Conservation (phyloP, 1,140 invertebrate genomes). For the Episyrphus balteatus region DNA sequence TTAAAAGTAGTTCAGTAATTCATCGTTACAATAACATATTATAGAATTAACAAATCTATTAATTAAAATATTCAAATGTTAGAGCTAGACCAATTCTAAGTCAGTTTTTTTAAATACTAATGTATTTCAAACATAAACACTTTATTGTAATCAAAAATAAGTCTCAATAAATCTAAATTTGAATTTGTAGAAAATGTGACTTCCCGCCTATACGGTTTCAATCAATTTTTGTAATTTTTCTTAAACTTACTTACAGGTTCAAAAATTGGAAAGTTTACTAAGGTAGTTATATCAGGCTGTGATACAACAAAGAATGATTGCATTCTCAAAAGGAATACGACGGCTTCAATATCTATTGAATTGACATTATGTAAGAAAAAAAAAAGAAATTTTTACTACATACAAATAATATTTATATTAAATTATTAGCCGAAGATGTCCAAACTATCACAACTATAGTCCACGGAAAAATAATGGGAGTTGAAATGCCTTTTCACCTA, state of each 20-base stretch:
- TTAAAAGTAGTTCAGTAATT: too few relatives aligned
- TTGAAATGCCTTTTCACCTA: constrained; percentile 59
- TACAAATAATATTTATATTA: background rate
- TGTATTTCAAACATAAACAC: too few relatives aligned
- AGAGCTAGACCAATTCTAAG: too few relatives aligned
- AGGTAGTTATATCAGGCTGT: constrained; percentile 45
- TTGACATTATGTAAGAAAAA: constrained; percentile 46
- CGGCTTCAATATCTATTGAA: constrained; percentile 46
- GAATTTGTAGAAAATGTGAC: too few relatives aligned
- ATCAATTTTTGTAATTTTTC: too few relatives aligned
- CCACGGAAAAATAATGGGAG: constrained; percentile 55
- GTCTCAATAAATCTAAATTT: too few relatives aligned
- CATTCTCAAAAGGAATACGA: constrained; percentile 46
- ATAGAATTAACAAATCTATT: too few relatives aligned
- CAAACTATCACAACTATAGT: constrained; percentile 45
- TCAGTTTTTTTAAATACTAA: too few relatives aligned
- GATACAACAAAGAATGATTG: constrained; percentile 42
- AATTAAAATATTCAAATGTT: too few relatives aligned
- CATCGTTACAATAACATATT: too few relatives aligned
- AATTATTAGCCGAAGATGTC: constrained; percentile 18
- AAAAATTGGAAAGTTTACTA: constrained; percentile 42
- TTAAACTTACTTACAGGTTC: constrained; percentile 47
- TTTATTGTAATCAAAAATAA: too few relatives aligned
- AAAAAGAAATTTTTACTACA: background rate
- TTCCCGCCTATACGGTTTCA: too few relatives aligned